Conservation (phyloP, 2,888 invertebrate genomes). For the Pseudanteris insignis region DNA sequence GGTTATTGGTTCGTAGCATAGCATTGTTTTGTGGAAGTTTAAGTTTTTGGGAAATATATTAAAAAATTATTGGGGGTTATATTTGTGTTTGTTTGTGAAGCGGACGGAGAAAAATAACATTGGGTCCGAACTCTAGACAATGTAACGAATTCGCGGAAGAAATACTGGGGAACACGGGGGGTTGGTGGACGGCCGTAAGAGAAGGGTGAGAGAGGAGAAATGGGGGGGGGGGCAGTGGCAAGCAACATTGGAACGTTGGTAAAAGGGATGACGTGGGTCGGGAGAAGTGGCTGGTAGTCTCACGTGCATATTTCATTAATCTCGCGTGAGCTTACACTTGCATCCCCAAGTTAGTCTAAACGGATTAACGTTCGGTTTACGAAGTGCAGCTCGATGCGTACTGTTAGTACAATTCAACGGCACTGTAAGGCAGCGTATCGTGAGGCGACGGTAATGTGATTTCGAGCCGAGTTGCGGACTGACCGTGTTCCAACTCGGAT, state of each 20-base stretch:
- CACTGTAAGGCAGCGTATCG: constrained; percentile 53
- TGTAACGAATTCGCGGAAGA: background rate
- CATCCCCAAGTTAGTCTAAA: constrained; percentile 60
- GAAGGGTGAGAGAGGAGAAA: background rate
- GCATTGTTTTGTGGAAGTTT: too few species aligned
- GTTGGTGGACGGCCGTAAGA: too few species aligned
- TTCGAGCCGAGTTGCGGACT: constrained; percentile 57
- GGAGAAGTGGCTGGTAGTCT: constrained; percentile 36
- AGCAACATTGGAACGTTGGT: constrained; percentile 4
- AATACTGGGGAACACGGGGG: background rate
- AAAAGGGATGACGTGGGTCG: constrained; percentile 13
- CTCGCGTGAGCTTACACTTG: constrained; percentile 42
- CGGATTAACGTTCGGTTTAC: constrained; percentile 59
- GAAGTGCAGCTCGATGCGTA: constrained; percentile 51
- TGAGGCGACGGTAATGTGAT: constrained; percentile 60
- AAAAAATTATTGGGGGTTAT: too few species aligned
- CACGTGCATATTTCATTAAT: constrained; percentile 43
- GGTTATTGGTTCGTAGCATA: too few species aligned
- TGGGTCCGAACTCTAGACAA: background rate
- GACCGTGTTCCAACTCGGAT: constrained; percentile 54
- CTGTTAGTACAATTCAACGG: constrained; percentile 57
- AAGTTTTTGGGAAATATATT: too few species aligned
- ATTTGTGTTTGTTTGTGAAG: too few species aligned
- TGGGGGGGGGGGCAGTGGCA: background rate
- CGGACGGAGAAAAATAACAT: constrained; percentile 14